Evolutionary conservation across 2,797 vertebrate genomes (phyloP).

Genomic region (Lutjanus argentimaculatus): DNA sequence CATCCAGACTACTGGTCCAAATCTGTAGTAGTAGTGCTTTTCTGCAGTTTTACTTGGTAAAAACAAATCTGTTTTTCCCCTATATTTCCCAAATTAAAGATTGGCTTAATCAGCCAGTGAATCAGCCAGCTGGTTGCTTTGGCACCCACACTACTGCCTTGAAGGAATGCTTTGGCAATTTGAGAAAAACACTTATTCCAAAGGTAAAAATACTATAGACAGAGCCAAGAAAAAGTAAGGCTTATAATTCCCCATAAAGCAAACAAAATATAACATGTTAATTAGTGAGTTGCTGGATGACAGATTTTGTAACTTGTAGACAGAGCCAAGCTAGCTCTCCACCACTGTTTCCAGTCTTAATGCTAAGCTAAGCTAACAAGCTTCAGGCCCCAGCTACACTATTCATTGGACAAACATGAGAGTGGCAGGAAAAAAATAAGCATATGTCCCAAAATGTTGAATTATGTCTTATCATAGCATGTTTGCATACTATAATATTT

Average conservation of each 20-base stretch:
- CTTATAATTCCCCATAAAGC: neutral
- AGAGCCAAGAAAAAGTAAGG: neutral
- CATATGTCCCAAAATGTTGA: neutral
- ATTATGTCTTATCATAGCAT: neutral
- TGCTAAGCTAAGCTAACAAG: conserved; percentile 1
- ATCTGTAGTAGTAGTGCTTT: neutral
- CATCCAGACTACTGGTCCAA: neutral
- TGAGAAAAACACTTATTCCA: neutral
- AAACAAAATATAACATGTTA: neutral
- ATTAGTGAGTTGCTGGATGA: neutral
- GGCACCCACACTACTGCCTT: neutral
- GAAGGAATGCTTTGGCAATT: neutral
- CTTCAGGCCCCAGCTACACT: neutral
- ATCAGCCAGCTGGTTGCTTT: neutral
- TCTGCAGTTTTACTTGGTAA: neutral
- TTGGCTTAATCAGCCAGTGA: neutral
- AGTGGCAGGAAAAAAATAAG: neutral
- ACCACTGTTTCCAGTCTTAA: neutral
- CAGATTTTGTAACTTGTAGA: neutral
- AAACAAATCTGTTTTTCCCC: neutral
- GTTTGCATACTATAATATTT: no score
- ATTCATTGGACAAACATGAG: neutral
- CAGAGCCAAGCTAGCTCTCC: neutral
- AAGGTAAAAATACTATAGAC: neutral
- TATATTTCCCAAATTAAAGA: neutral